A percentile compares a stretch with the other conserved stretches of the same genome.
These are phyloP conservation scores for Tympanoctomys barrerae DNA, from an alignment of 2,797 vertebrate species.

Conservation along the genomic window DNA sequence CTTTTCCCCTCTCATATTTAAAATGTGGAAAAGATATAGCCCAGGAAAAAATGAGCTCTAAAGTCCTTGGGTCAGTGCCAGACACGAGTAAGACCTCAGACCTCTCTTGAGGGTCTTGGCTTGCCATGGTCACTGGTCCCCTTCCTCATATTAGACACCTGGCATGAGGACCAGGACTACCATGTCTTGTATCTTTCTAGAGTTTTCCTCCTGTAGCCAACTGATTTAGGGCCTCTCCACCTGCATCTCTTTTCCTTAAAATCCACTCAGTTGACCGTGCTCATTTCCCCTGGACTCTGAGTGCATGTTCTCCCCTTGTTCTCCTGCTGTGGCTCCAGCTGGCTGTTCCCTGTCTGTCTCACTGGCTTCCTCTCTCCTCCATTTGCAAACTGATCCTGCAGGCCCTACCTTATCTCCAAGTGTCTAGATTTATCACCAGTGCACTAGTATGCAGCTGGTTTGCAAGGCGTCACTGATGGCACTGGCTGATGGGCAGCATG, in stretches of 20 bases:
- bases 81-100: too few species aligned
- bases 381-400: neutral
- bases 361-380: too few species aligned
- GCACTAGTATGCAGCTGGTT: neutral
- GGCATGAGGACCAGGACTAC: neutral
- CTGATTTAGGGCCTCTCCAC: neutral
- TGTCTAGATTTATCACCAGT: neutral
- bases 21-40: neutral
- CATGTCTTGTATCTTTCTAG: neutral
- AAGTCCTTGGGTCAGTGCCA: fast-evolving
- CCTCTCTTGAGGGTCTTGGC: neutral
- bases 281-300: fast-evolving
- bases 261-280: too few species aligned
- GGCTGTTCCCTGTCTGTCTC: neutral
- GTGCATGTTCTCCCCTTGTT: neutral
- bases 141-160: neutral
- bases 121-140: neutral
- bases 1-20: neutral
- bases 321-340: neutral
- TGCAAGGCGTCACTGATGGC: neutral
- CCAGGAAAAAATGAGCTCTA: neutral
- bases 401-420: neutral
- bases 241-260: neutral
- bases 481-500: neutral
- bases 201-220: neutral